A percentile compares a stretch with the other conserved stretches of the same genome.
These are phyloP conservation scores for Apamea monoglypha DNA, from an alignment of 2,888 invertebrate species.

Conservation along the genomic window DNA sequence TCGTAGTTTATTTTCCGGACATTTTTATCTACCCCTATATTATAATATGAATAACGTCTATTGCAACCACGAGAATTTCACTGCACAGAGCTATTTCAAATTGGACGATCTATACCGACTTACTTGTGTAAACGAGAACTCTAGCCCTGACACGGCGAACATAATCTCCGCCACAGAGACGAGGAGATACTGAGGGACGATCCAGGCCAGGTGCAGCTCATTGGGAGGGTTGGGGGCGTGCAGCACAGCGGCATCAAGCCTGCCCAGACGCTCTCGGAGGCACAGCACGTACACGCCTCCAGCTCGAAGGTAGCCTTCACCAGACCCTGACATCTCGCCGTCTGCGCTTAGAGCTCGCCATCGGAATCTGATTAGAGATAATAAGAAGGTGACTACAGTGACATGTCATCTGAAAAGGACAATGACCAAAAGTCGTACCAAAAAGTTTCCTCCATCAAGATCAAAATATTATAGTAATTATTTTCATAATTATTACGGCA, in stretches of 20 bases:
- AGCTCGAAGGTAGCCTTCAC: constrained; percentile 79
- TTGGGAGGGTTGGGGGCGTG: constrained; percentile 92
- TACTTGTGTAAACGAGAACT: constrained; percentile 94
- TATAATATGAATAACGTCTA: too few species aligned
- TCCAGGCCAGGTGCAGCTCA: constrained; percentile 92
- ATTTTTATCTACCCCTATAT: not conserved
- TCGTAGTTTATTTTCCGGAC: too few species aligned
- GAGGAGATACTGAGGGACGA: constrained; percentile 94
- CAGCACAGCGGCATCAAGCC: constrained; percentile 89
- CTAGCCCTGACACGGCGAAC: constrained; percentile 95
- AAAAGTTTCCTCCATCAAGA: too few species aligned
- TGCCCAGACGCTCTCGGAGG: constrained; percentile 87
- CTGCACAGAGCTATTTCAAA: not conserved
- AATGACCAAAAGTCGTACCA: too few species aligned
- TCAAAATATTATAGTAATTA: too few species aligned
- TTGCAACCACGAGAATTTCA: not conserved
- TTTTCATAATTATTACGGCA: too few species aligned
- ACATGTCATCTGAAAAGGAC: not conserved
- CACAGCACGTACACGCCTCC: constrained; percentile 91
- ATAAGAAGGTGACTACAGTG: not conserved
- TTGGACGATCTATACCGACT: not conserved
- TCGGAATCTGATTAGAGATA: constrained; percentile 74
- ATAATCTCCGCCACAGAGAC: constrained; percentile 95
- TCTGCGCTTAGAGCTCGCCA: constrained; percentile 82
- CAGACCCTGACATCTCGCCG: constrained; percentile 79